These are phyloP conservation scores for Antheraea yamamai DNA, from an alignment of 2,888 invertebrate genomes.

Conservation along the genomic window DNA sequence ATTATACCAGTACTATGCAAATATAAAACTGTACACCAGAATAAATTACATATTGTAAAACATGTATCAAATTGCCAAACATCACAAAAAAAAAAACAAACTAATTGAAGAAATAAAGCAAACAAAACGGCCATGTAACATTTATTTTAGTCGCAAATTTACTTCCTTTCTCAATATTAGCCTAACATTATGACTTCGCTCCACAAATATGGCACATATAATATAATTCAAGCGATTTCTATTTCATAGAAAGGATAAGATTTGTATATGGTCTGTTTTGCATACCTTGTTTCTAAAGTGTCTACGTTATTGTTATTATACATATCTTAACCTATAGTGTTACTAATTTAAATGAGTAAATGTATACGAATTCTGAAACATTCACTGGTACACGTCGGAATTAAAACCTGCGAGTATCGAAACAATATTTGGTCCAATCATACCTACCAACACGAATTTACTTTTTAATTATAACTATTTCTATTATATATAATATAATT, in stretches of 20 bases:
- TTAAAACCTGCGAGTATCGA: no score
- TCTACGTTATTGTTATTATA: not conserved
- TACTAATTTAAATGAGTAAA: not conserved
- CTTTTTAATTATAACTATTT: no score
- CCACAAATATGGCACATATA: not conserved
- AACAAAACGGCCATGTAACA: not conserved
- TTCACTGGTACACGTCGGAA: no score
- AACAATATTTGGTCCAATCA: no score
- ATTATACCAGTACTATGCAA: no score
- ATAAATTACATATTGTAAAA: no score
- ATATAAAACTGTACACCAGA: no score
- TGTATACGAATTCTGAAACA: not conserved
- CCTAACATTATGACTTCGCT: not conserved
- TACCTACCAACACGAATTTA: no score
- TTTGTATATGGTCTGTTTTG: not conserved
- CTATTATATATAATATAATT: no score
- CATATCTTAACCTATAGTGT: not conserved
- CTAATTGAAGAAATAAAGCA: not conserved
- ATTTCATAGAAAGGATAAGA: not conserved
- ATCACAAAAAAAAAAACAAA: not conserved
- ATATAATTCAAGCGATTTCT: not conserved
- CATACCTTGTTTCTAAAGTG: not conserved
- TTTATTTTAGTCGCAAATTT: not conserved
- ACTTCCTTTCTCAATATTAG: slow-evolving; percentile 1
- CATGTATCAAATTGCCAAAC: not conserved